phyloP scores from a whole-genome alignment of 2,888 invertebrate genomes.

The Mimas tiliae region DNA sequence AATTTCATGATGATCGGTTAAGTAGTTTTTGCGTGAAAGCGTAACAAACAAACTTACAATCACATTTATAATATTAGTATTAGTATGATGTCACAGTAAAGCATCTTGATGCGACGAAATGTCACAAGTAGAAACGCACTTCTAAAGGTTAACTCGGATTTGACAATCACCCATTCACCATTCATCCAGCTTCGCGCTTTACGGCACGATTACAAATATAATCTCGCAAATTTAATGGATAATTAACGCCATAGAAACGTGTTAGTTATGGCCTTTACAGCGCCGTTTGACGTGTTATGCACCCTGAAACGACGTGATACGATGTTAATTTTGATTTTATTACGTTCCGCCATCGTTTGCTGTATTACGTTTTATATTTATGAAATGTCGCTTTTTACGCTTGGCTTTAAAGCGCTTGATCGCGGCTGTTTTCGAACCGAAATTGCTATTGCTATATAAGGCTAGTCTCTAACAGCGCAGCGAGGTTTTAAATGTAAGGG shows the following conservation, averaged over 20 bases:
- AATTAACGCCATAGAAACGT: slow-evolving; percentile 3
- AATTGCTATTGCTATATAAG: background rate
- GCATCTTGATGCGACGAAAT: too few species aligned
- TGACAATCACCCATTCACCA: background rate
- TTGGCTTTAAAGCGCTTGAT: background rate
- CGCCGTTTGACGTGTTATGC: slow-evolving; percentile 7
- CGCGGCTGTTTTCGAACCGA: background rate
- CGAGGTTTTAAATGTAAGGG: too few species aligned
- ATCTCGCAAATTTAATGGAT: slow-evolving; percentile 5
- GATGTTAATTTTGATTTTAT: slow-evolving; percentile 16
- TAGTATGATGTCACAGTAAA: too few species aligned
- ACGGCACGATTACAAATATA: slow-evolving; percentile 10
- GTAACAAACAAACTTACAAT: too few species aligned
- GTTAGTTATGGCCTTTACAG: background rate
- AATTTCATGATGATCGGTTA: too few species aligned
- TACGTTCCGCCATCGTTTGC: background rate
- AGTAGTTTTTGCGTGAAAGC: too few species aligned
- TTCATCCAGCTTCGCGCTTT: background rate
- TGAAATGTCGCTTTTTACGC: background rate
- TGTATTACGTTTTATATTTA: background rate
- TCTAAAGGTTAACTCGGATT: too few species aligned
- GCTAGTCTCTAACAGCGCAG: too few species aligned
- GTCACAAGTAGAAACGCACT: too few species aligned
- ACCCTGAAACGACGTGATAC: slow-evolving; percentile 9
- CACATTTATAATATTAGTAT: too few species aligned